Base-by-base conservation (phyloP, 1,140 invertebrate genomes). In the Bombus affinis region DNA sequence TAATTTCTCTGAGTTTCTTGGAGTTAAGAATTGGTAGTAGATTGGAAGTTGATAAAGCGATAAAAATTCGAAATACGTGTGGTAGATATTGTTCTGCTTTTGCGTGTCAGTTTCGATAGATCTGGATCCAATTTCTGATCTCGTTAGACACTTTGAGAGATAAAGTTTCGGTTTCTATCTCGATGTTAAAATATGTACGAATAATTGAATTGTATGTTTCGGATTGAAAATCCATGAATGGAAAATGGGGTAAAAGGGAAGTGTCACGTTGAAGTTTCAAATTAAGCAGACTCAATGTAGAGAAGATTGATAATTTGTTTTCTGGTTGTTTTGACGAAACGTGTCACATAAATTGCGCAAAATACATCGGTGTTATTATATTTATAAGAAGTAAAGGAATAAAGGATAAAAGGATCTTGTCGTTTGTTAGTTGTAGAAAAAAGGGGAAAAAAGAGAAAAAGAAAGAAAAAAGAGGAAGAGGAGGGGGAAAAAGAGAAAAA, bases 361-460 rank as follows among this genome's bases (percentile, higher is more conserved):
- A 35, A n/a, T 39, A 8, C 42, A 35, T 22, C 10, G 3, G 32
- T 37, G 47, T 74, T 65, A 32, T 72, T 6, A 5, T 28, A 39
- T 74, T 71, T 37, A 25, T 39, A 32, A 0, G 13, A 44, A 3
- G 25, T 44, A 22, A 76, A 47, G 76, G 32, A 80, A 85, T 80
- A 66, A 85, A 22, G 77, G 57, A 53, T 25, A 53, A 85, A 80
- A 80, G 83, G 22, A 79, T 73, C 44, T 47, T 85, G 42, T 73
- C 42, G 53, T 32, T 80, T 73, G 32, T 85, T 80, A 53, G 10
- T 70, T 35, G 47, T 32, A 28, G 9, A 37, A n/a, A 57, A 4
- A 44, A 13, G 32, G n/a, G 2, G 5, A 62, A 59, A 10, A 59
- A 25, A 0, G 2, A 28, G 9, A 32, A 57, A 37, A 22, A 35